Base-by-base conservation (phyloP, 30 jellyfish, hydroid and myxozoan species). In the Aurelia sp. region DNA sequence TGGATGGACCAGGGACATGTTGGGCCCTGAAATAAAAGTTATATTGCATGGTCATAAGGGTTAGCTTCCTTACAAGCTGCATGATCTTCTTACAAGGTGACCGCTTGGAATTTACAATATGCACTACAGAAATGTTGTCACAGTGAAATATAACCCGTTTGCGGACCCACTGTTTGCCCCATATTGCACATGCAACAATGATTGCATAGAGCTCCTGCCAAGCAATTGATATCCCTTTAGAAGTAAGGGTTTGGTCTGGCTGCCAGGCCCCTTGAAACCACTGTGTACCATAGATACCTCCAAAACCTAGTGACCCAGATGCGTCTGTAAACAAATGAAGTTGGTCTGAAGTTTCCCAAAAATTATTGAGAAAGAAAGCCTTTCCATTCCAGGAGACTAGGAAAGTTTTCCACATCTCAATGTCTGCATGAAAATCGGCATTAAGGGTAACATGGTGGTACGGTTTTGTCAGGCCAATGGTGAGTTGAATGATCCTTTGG, bases 301-400 rank as follows among this genome's bases (percentile, higher is more conserved):
- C 82, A 64, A 80, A 80, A 48, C 90, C 90, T 17, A 47, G 11
- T 0, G 61, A 38, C 11, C 90, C 90, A 20, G 82, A 76, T 22
- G 90, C 74, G 33, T 65, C 82, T 4, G 82, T 19, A 17, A 65
- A 18, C 17, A 80, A 10, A 17, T 76, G 35, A 12, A 64, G 53
- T 17, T 35, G 22, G 18, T 52, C 53, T 11, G 50, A 35, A 8
- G 18, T 9, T 18, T 18, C 53, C 85, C 72, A 74, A n/a, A n/a
- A 15, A 11, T 52, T 15, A 4, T 13, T 6, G 13, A 17, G 35
- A 71, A 88, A 59, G 74, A 88, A 72, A 51, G 93, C 55, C 52
- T 85, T 69, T 4, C 97, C 97, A 79, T 88, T 88, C 97, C 97
- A 88, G 18, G 82, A 71, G 76, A 76, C 50, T 12, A 59, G 35